These are phyloP conservation scores for Nomada fucata DNA, from an alignment of 2,888 invertebrate genomes.

Conservation along the genomic window DNA sequence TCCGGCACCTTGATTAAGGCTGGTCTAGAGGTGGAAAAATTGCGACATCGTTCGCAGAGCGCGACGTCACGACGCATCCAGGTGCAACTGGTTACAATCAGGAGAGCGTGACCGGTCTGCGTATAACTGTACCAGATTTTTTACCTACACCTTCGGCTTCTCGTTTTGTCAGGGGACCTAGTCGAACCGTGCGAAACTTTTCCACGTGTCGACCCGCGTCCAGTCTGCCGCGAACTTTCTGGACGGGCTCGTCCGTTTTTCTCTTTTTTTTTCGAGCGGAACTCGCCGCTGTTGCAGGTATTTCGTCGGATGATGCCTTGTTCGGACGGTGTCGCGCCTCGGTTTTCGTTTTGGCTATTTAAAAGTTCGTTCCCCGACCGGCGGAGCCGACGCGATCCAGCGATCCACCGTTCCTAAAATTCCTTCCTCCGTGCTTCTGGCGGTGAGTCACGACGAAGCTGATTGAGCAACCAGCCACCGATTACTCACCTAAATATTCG, in stretches of 20 bases:
- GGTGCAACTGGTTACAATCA: conserved; percentile 59
- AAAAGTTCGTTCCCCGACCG: background rate
- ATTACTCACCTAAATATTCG: conserved; percentile 55
- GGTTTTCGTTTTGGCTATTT: background rate
- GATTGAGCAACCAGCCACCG: conserved; percentile 53
- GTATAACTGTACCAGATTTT: conserved; percentile 61
- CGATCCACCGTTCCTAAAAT: conserved; percentile 31
- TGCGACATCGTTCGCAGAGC: conserved; percentile 40
- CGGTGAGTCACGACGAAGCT: conserved; percentile 50
- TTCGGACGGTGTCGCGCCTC: background rate
- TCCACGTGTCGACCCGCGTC: background rate
- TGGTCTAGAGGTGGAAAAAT: conserved; percentile 27
- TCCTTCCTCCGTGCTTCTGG: conserved; percentile 9
- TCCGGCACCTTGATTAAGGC: conserved; percentile 40
- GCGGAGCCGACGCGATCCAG: background rate
- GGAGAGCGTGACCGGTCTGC: conserved; percentile 62
- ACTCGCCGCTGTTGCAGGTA: background rate
- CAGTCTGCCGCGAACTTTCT: background rate
- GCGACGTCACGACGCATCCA: conserved; percentile 41
- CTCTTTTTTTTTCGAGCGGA: background rate
- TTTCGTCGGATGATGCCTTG: background rate
- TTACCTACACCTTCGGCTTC: background rate
- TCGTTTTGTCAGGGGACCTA: conserved; percentile 5
- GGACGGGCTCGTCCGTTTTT: background rate
- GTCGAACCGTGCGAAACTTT: background rate